Percentiles rank a stretch among this genome's conserved stretches.
These are phyloP conservation scores for Charanyca ferruginea DNA, from an alignment of 2,888 invertebrate species.

Conservation along the genomic window DNA sequence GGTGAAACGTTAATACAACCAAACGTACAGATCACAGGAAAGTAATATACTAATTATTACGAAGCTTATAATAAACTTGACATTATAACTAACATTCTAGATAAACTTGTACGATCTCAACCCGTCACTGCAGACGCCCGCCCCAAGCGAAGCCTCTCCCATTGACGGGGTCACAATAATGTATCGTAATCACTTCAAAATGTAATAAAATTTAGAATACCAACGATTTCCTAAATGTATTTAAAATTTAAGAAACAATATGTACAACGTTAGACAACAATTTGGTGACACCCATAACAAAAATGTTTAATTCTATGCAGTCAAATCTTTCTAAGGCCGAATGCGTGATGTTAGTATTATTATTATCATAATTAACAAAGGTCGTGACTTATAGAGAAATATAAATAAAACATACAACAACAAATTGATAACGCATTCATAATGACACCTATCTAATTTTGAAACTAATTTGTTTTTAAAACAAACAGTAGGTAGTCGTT, in stretches of 20 bases:
- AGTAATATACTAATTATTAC: constrained; percentile 79
- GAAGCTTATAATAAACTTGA: constrained; percentile 78
- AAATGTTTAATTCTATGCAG: constrained; percentile 86
- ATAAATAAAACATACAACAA: constrained; percentile 34
- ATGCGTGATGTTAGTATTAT: constrained; percentile 61
- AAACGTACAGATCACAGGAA: constrained; percentile 85
- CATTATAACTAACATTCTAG: constrained; percentile 71
- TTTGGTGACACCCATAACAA: constrained; percentile 68
- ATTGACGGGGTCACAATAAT: constrained; percentile 67
- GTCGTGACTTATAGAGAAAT: constrained; percentile 32
- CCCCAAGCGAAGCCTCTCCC: constrained; percentile 47
- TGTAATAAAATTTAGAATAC: constrained; percentile 82
- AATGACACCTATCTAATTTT: constrained; percentile 10
- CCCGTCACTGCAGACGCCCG: constrained; percentile 60
- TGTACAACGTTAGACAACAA: constrained; percentile 72
- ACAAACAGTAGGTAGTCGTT: constrained; percentile 8
- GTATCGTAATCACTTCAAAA: constrained; percentile 70
- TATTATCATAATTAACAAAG: constrained; percentile 43
- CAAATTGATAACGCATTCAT: constrained; percentile 28
- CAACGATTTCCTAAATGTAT: constrained; percentile 77
- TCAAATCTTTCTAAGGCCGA: constrained; percentile 87
- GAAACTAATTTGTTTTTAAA: constrained; percentile 17
- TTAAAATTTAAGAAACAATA: constrained; percentile 77
- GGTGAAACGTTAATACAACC: constrained; percentile 82
- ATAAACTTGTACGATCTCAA: constrained; percentile 65